These are phyloP conservation scores for Colistium nudipinnis DNA, from an alignment of 2,113 vertebrate species.

Conservation along the genomic window DNA sequence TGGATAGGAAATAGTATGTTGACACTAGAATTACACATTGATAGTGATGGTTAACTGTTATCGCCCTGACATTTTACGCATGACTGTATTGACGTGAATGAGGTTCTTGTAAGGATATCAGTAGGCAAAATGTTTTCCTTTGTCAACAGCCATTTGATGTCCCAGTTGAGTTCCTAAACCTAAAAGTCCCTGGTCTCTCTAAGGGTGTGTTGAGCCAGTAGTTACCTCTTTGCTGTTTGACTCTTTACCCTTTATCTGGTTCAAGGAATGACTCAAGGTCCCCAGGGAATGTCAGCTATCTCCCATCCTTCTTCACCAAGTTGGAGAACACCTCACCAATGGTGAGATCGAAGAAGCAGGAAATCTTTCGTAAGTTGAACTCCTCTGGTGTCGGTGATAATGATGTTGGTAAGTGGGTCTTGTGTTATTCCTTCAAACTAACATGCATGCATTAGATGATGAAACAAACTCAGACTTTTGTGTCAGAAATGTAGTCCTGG, in stretches of 20 bases:
- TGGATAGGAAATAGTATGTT: neutral
- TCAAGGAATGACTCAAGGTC: constrained; percentile 93
- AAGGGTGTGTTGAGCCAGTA: neutral
- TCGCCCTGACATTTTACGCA: constrained; percentile 5
- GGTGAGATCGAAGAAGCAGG: constrained; percentile 99
- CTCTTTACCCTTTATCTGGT: constrained; percentile 37
- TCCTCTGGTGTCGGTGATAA: constrained; percentile 94
- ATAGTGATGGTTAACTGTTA: neutral
- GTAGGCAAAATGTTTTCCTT: neutral
- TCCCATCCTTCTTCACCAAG: constrained; percentile 98
- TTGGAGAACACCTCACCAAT: constrained; percentile 97
- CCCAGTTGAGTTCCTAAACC: neutral
- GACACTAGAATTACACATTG: neutral
- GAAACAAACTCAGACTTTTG: neutral
- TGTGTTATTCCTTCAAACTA: constrained; percentile 26
- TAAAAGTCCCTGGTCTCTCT: neutral
- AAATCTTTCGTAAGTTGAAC: constrained; percentile 99
- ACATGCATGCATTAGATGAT: constrained; percentile 14
- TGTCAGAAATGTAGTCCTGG: neutral
- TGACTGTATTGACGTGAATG: constrained; percentile 7
- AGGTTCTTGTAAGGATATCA: neutral
- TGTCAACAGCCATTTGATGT: neutral
- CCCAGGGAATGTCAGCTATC: constrained; percentile 91
- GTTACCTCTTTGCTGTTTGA: neutral
- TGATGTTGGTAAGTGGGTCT: constrained; percentile 94